Evolutionary conservation across 2,113 vertebrate species (phyloP), one percentile per base, ranked within the genome.

Genomic region (Falcunculus frontatus): DNA sequence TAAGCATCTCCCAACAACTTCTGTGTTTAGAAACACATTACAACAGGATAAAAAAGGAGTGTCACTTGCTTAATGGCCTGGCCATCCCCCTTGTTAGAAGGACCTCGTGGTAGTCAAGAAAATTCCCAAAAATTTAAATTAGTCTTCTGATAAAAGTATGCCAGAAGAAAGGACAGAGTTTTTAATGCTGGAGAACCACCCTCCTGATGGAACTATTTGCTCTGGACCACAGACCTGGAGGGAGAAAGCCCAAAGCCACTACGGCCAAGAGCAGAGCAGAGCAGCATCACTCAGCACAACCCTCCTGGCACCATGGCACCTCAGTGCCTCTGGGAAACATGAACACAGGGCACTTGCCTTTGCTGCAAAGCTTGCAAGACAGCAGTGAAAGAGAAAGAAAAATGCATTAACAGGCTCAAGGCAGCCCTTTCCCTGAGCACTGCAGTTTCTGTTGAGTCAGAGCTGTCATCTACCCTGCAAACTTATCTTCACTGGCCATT

Each of bases 401-500:
- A 84, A 75, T 6, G 37, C 60, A 69, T 39, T 76, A 67, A 25
- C 44, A 69, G 78, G 80, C 50, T 56, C 7, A 6, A 59, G 46
- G 33, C 49, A 32, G 72, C 52, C 50, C 55, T 56, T 52, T 13
- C 26, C 52, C 18, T 6, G 16, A 89, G 70, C 73, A 18, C 82
- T 49, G 67, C 3, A 2, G 47, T 52, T 91, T 89, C 70, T 91
- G 41, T 79, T 29, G 60, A 96, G 89, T 92, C 89, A 86, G 69
- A 83, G 81, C 92, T 94, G 80, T 84, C 83, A 35, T 77, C 80
- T 52, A 33, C 83, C 78, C 70, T 20, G 53, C 92, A 74, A 73
- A 78, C 67, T 80, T 79, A 68, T 68, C 65, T 90, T 64, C 76
- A 62, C 86, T 90, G 95, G 92, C 94, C 91, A 79, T 88, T 97